A percentile compares a stretch with the other conserved stretches of the same genome.
Conservation (phyloP, 2,113 vertebrate species). For the Mustela lutreola region DNA sequence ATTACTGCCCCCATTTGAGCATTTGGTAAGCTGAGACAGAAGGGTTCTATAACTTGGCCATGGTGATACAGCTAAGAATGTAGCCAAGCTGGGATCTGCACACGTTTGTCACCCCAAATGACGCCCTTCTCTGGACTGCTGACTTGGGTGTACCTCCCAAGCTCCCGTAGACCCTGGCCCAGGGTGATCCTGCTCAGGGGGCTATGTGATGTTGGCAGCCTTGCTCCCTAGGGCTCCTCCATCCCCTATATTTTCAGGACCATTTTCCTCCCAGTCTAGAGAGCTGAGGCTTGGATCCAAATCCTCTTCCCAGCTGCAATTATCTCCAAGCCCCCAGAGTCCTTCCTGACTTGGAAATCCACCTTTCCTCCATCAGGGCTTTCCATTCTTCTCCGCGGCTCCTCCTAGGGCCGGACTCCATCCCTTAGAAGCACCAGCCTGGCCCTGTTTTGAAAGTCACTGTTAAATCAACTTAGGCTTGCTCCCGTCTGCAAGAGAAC, state of each 20-base stretch:
- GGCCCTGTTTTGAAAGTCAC: slow-evolving; percentile 32
- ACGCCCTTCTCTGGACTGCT: not conserved
- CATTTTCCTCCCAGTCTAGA: not conserved
- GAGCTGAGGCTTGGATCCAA: not conserved
- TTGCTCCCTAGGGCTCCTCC: not conserved
- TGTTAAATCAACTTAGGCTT: not conserved
- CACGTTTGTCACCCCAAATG: not conserved
- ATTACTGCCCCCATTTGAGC: not conserved
- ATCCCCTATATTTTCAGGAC: not conserved
- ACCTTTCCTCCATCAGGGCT: fast-evolving
- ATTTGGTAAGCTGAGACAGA: slow-evolving; percentile 7
- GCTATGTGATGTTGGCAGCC: not conserved
- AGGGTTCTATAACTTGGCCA: not conserved
- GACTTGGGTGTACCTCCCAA: no score
- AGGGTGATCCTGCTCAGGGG: not conserved
- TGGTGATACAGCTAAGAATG: not conserved
- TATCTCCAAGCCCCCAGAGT: not conserved
- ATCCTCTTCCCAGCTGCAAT: not conserved
- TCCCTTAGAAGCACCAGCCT: slow-evolving; percentile 60
- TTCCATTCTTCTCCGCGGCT: slow-evolving; percentile 40
- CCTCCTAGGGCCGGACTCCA: not conserved
- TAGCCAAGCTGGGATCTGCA: not conserved
- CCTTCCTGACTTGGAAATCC: not conserved
- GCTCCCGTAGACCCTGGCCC: fast-evolving
- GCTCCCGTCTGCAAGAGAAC: not conserved